Evolutionary conservation across 2,797 vertebrate genomes (phyloP).

Genomic region (Enteromius thamalakanensis): DNA sequence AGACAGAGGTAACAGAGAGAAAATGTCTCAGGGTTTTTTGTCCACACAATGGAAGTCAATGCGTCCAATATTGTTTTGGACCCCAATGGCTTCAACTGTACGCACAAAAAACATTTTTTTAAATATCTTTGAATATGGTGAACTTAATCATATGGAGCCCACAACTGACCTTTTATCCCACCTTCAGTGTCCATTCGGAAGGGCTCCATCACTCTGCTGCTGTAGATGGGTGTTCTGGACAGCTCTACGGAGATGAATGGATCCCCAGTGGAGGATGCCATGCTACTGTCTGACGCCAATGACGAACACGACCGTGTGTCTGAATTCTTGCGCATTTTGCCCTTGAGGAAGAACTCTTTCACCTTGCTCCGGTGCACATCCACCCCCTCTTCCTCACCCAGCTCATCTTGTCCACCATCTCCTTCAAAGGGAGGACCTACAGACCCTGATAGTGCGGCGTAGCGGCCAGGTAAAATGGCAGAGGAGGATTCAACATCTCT

Average conservation of each 20-base stretch:
- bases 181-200: constrained; percentile 78
- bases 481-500: constrained; percentile 92
- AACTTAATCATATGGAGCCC: not conserved
- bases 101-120: not conserved
- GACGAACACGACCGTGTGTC: constrained; percentile 91
- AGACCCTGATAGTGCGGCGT: constrained; percentile 78
- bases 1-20: constrained; percentile 76
- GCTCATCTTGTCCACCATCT: constrained; percentile 61
- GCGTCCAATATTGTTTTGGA: not conserved
- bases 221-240: constrained; percentile 81
- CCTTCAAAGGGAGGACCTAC: constrained; percentile 70
- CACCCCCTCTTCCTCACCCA: constrained; percentile 68
- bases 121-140: not conserved
- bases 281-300: constrained; percentile 89
- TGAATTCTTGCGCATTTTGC: constrained; percentile 85
- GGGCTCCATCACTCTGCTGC: constrained; percentile 83
- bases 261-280: constrained; percentile 85
- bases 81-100: not conserved
- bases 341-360: constrained; percentile 90
- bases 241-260: constrained; percentile 78
- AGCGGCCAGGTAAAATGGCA: constrained; percentile 90
- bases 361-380: constrained; percentile 86
- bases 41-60: not conserved
- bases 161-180: constrained; percentile 74
- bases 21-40: not conserved